Base-by-base conservation (phyloP, 1,140 invertebrate species). In the Phortica variegata region DNA sequence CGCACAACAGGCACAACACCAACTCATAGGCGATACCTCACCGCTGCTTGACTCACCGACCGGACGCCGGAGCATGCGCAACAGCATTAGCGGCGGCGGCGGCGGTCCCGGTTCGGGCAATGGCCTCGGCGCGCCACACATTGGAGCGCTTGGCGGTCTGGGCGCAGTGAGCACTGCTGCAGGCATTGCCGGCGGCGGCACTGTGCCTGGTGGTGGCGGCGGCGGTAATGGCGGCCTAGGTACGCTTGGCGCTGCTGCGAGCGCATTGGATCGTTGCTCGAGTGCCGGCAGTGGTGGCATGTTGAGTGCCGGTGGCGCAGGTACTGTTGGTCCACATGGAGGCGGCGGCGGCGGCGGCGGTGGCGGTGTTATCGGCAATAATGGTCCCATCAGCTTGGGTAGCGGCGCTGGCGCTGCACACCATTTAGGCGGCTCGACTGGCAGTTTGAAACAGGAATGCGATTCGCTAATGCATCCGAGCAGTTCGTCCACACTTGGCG, bases 1-100 rank as follows among this genome's bases (percentile, higher is more conserved):
- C 20, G 83, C 85, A 34, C 83, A 84, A 40, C 85, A 86, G 61
- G 83, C 82, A 52, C 83, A 85, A 46, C 75, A 78, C 36, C 75
- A 78, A 31, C 70, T 75, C 65, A 63, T 73, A 51, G 61, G 58
- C 16, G 61, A 69, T 36, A 78, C 76, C 58, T 42, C 32, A 16
- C 60, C 72, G 26, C 62, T 60, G 7, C 60, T 70, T 15, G 76
- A 79, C 42, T 71, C 68, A 49, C 65, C 58, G 47, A 65, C 59
- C 21, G 65, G 72, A 1, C 54, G 72, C 21, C 60, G 72, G 46
- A 61, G 74, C 56, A 60, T 76, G 54, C 65, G 73, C 21, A 76
- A 76, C 49, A 76, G 74, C 37, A 46, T 76, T n/a, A 76, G 69
- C 34, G 60, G 52, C 6, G 49, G 55, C 34, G 44, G 52, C 21